Conservation (phyloP, 2,797 vertebrate genomes). For the Halcyon smyrnensis region DNA sequence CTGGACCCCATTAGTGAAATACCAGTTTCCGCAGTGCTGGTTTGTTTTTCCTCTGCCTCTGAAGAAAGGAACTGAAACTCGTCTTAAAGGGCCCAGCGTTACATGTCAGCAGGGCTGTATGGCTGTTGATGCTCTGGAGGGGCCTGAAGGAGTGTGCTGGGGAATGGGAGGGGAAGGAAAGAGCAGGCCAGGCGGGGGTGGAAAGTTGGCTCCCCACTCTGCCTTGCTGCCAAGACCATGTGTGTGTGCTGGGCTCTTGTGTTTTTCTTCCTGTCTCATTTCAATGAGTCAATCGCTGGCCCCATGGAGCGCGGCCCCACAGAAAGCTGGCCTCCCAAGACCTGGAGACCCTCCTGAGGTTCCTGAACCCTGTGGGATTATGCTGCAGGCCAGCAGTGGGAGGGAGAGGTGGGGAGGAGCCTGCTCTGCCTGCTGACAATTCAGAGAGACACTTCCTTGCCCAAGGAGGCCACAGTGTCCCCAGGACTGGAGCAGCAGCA, state of each 20-base stretch:
- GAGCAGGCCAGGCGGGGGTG: slow-evolving; percentile 15
- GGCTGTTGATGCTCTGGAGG: neutral
- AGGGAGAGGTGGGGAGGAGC: slow-evolving; percentile 7
- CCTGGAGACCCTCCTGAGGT: neutral
- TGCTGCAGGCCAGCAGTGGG: neutral
- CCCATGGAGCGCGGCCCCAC: slow-evolving; percentile 17
- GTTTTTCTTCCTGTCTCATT: slow-evolving; percentile 24
- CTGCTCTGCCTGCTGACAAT: neutral
- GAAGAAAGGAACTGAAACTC: slow-evolving; percentile 61
- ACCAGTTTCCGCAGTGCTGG: slow-evolving; percentile 57
- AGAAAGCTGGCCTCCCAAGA: slow-evolving; percentile 28
- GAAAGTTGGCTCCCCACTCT: slow-evolving; percentile 49
- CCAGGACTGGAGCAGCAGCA: neutral
- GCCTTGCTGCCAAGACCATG: slow-evolving; percentile 48
- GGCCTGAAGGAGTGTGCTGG: slow-evolving; percentile 10
- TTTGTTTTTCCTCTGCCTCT: slow-evolving; percentile 38
- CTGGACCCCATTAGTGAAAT: slow-evolving; percentile 75
- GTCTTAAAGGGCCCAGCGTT: slow-evolving; percentile 59
- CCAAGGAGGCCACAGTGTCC: neutral
- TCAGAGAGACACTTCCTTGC: neutral
- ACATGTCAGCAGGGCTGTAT: neutral
- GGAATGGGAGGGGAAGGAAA: slow-evolving; percentile 15
- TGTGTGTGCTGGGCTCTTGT: slow-evolving; percentile 45
- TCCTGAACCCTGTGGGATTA: neutral
- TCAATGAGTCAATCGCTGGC: slow-evolving; percentile 18